Conservation (phyloP, 2,113 vertebrate genomes). For the Emydocephalus ijimae region DNA sequence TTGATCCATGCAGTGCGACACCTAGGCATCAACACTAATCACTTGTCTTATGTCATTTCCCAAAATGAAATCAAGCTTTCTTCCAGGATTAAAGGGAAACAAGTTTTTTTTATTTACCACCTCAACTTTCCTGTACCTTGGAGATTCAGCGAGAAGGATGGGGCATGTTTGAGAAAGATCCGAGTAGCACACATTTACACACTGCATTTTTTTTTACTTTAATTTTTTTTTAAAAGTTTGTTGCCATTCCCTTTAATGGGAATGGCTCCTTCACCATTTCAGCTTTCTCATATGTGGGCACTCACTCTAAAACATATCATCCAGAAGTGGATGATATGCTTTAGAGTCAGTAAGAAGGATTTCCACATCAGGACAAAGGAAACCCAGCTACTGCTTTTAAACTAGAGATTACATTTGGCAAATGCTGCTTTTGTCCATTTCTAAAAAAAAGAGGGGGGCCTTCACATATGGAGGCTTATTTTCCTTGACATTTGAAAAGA, state of each 20-base stretch:
- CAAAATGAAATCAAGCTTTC: constrained; percentile 58
- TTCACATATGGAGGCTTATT: constrained; percentile 32
- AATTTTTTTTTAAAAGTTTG: neutral
- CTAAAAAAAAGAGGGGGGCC: constrained; percentile 40
- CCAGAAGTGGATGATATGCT: constrained; percentile 89
- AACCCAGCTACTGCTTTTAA: constrained; percentile 78
- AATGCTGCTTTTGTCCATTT: constrained; percentile 65
- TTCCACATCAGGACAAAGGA: constrained; percentile 77
- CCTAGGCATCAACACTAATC: rapidly evolving
- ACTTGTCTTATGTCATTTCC: neutral
- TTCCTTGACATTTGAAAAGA: neutral
- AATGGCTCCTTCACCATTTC: constrained; percentile 87
- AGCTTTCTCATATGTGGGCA: constrained; percentile 82
- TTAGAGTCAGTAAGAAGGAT: constrained; percentile 63
- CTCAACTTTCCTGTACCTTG: constrained; percentile 84
- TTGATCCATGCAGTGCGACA: rapidly evolving
- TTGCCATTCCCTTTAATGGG: constrained; percentile 66
- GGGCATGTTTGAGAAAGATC: constrained; percentile 86
- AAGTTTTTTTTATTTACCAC: constrained; percentile 84
- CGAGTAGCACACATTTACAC: constrained; percentile 91
- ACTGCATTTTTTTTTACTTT: constrained; percentile 71
- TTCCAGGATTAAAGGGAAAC: constrained; percentile 91
- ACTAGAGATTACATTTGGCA: constrained; percentile 77
- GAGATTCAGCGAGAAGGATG: constrained; percentile 74
- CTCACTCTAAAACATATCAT: constrained; percentile 86